A percentile compares a stretch with the other conserved stretches of the same genome.
Evolutionary conservation across 2,888 invertebrate species (phyloP).

Genomic region (Emmelina monodactyla): DNA sequence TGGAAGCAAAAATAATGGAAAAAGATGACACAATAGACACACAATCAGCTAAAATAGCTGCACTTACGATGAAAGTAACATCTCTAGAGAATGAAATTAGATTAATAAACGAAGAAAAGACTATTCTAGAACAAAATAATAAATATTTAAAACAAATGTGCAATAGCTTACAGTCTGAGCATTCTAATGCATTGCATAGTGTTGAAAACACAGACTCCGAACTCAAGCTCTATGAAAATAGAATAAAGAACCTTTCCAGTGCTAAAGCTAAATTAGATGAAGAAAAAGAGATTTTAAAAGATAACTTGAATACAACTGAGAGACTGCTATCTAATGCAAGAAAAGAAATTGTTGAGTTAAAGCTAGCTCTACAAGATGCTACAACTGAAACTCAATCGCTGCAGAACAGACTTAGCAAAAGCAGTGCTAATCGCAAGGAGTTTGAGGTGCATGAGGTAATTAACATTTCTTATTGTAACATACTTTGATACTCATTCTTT

Average conservation of each 20-base stretch:
- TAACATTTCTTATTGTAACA: no score
- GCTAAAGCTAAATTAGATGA: slow-evolving; percentile 70
- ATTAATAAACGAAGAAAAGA: slow-evolving; percentile 47
- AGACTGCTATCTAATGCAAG: slow-evolving; percentile 72
- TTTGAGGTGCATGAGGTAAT: slow-evolving; percentile 37
- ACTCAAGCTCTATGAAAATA: slow-evolving; percentile 52
- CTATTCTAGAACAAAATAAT: slow-evolving; percentile 46
- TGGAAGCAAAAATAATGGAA: slow-evolving; percentile 69
- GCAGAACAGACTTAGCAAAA: slow-evolving; percentile 54
- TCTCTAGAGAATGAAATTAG: slow-evolving; percentile 51
- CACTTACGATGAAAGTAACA: slow-evolving; percentile 44
- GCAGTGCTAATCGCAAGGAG: slow-evolving; percentile 29
- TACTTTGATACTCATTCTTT: no score
- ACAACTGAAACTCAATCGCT: slow-evolving; percentile 67
- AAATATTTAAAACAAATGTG: slow-evolving; percentile 53
- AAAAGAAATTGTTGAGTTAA: slow-evolving; percentile 71
- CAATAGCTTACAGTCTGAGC: slow-evolving; percentile 37
- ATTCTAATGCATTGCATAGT: slow-evolving; percentile 25
- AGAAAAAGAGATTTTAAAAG: slow-evolving; percentile 68
- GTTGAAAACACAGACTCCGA: slow-evolving; percentile 41
- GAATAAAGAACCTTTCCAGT: slow-evolving; percentile 51
- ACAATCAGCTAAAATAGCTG: slow-evolving; percentile 39
- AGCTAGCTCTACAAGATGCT: slow-evolving; percentile 70
- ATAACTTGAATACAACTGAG: slow-evolving; percentile 66
- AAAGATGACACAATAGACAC: slow-evolving; percentile 48